Evolutionary conservation across 1,140 invertebrate species (phyloP), one percentile per base, ranked within the genome.

Genomic region (Vanessa atalanta): DNA sequence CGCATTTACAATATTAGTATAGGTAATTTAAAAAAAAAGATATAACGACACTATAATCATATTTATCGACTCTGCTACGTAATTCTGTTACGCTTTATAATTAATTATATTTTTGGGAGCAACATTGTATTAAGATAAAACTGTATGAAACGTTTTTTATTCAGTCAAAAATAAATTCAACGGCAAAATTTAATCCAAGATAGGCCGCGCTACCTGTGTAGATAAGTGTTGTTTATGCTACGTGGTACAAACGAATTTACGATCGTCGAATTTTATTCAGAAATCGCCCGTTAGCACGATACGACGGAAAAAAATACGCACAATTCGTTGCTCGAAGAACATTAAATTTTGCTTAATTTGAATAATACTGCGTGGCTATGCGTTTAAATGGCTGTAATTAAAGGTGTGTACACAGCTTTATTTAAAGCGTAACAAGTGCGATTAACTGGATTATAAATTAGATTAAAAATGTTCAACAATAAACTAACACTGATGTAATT

Each of bases 291-390:
- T 89, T 88, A 89, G 83, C 82, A 81, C 83, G 79, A 83, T 81
- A 16, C 69, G 75, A 79, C 75, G 81, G 6, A 77, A 85, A 88
- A 89, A 89, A 88, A 88, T 88, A 86, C 74, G 69, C 67, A 79
- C 85, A 86, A 86, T 89, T 85, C 82, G 82, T 88, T 86, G 80
- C 82, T 80, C 81, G 81, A 85, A 86, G 76, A 85, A 84, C 83
- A 85, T 87, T 88, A 84, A 88, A 84, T 89, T 87, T 84, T 84
- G 82, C 80, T 81, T 83, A 88, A 91, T 91, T 90, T 89, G 86
- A 88, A 89, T 90, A 88, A 88, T 89, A 88, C 88, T 83, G 84
- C 86, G 85, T 87, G 82, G 82, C 81, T 80, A 83, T 88, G 85
- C 87, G 76, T 88, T 87, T 82, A 87, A 89, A 90, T 87, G 81